Conservation (phyloP, 2,888 invertebrate genomes). For the Myopa testacea region DNA sequence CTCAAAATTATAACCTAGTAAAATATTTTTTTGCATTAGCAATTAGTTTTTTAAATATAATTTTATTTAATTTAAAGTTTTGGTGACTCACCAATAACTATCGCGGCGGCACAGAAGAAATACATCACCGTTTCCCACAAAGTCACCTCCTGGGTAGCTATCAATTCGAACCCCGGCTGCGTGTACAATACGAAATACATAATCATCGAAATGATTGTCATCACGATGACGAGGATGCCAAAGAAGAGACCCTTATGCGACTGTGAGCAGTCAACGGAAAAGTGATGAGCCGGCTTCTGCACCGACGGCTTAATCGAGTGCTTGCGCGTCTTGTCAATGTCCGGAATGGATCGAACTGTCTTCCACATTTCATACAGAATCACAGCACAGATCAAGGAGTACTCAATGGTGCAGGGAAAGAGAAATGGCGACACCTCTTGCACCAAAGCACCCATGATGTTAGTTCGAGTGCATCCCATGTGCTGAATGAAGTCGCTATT, state of each 20-base stretch:
- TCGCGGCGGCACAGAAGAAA: constrained; percentile 74
- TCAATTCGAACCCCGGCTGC: constrained; percentile 72
- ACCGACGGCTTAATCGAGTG: constrained; percentile 61
- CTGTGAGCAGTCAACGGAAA: constrained; percentile 86
- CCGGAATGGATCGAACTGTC: constrained; percentile 75
- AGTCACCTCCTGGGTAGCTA: constrained; percentile 81
- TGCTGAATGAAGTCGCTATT: constrained; percentile 34
- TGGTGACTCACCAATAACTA: constrained; percentile 67
- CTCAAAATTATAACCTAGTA: too few species aligned
- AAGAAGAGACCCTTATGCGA: constrained; percentile 83
- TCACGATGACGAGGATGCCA: constrained; percentile 81
- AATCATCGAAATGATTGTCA: constrained; percentile 87
- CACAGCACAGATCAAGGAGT: constrained; percentile 90
- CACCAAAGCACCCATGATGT: constrained; percentile 78
- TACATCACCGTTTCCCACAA: constrained; percentile 82
- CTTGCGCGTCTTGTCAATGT: constrained; percentile 69
- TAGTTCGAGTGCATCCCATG: constrained; percentile 72
- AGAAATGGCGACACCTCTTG: constrained; percentile 82
- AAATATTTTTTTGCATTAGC: neutral
- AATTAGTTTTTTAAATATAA: neutral
- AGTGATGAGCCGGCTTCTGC: constrained; percentile 72
- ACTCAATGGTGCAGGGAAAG: constrained; percentile 91
- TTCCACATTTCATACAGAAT: constrained; percentile 93
- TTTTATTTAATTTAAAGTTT: neutral
- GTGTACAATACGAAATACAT: constrained; percentile 88